Base-by-base conservation (phyloP, 1,140 invertebrate genomes). In the Aphidius ervi region DNA sequence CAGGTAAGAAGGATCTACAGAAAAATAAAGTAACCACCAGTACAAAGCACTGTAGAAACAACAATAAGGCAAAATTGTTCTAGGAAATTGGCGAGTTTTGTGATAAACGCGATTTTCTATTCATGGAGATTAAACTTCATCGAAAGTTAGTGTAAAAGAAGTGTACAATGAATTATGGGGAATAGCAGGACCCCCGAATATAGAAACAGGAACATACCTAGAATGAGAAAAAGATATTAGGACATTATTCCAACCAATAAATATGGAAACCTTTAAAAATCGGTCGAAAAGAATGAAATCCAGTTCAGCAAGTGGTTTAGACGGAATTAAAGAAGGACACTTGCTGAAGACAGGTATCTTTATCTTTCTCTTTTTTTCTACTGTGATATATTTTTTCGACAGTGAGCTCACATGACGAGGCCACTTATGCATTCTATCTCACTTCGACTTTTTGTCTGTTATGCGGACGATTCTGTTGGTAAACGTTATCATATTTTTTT, bases 361-460 rank as follows among this genome's bases (percentile, higher is more conserved):
- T 0, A 45, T 49, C 31, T 6, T 56, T 2, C 42, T 65, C 3
- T 1, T 58, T n/a, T n/a, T 56, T 5, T 20, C 65, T 9, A 65
- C 46, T 48, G 64, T 59, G 40, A 43, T 64, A 0, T 5, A 64
- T 9, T 56, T 66, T 9, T 4, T 64, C 1, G 46, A 52, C 9
- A 58, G 56, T 0, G 5, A 57, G 5, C 52, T 59, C 10, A 68
- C 71, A 16, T n/a, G n/a, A n/a, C n/a, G n/a, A n/a, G n/a, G n/a
- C n/a, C n/a, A n/a, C n/a, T n/a, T n/a, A n/a, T n/a, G n/a, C n/a
- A n/a, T n/a, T n/a, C n/a, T n/a, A n/a, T n/a, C n/a, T n/a, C n/a
- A n/a, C n/a, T n/a, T n/a, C n/a, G n/a, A n/a, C n/a, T n/a, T n/a
- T n/a, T n/a, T n/a, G n/a, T n/a, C n/a, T n/a, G n/a, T n/a, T n/a